Conservation (phyloP, 2,888 invertebrate genomes). For the Polymixis flavicincta region DNA sequence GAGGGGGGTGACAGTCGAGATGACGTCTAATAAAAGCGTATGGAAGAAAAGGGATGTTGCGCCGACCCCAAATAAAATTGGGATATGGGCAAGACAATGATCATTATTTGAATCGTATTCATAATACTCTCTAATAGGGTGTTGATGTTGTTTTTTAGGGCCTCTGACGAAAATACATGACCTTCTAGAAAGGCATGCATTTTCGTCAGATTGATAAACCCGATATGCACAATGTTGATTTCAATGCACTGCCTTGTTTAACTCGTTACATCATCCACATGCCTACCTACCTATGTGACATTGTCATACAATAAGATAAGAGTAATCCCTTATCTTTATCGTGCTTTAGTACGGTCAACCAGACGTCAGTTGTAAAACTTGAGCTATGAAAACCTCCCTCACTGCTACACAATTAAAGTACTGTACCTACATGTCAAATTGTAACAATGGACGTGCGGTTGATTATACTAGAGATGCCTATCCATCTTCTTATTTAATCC, state of each 20-base stretch:
- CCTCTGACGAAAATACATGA: too few species aligned
- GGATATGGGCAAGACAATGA: too few species aligned
- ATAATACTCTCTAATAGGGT: too few species aligned
- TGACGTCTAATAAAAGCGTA: too few species aligned
- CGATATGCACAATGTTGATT: constrained; percentile 8
- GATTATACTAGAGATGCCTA: neutral
- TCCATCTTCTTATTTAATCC: neutral
- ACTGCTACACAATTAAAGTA: neutral
- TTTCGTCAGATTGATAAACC: constrained; percentile 17
- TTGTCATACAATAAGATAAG: constrained; percentile 30
- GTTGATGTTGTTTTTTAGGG: neutral
- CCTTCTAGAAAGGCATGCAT: constrained; percentile 29
- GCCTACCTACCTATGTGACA: neutral
- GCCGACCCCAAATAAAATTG: too few species aligned
- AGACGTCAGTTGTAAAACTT: neutral
- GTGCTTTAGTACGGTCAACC: neutral
- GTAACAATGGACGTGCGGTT: neutral
- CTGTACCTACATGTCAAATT: neutral
- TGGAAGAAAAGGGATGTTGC: too few species aligned
- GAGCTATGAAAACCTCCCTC: neutral
- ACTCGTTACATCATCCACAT: constrained; percentile 3
- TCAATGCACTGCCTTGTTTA: constrained; percentile 15
- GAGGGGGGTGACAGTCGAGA: too few species aligned
- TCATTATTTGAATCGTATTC: too few species aligned
- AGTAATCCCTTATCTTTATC: constrained; percentile 22